These are phyloP conservation scores for Lytechinus pictus DNA, from an alignment of 35 echinoderm and acorn worm genomes.

Conservation along the genomic window DNA sequence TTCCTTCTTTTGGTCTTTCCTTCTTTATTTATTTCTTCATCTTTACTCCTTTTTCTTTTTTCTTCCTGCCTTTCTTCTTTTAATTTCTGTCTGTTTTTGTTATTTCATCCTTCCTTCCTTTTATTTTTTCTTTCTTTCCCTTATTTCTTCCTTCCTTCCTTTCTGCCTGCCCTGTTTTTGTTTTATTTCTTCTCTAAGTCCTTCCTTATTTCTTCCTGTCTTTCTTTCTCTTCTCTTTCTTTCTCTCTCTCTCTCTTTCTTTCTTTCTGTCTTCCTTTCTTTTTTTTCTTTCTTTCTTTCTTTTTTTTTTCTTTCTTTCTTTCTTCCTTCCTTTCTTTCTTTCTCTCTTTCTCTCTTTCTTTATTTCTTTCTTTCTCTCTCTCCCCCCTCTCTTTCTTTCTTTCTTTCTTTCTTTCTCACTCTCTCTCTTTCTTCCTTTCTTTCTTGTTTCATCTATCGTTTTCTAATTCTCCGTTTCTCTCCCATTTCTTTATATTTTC, in stretches of 20 bases:
- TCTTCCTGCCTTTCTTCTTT: no score
- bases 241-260: not conserved
- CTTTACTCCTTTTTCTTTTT: no score
- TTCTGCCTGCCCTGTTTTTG: not conserved
- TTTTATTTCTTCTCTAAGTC: not conserved
- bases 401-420: not conserved
- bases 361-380: not conserved
- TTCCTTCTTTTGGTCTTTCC: not conserved
- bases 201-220: not conserved
- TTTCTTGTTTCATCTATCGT: not conserved
- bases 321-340: not conserved
- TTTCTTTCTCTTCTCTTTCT: not conserved
- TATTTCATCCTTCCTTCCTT: no score
- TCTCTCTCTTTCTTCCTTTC: not conserved
- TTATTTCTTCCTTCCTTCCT: no score
- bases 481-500: no score
- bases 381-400: not conserved
- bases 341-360: not conserved
- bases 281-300: no score
- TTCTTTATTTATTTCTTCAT: no score
- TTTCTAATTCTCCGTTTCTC: no score
- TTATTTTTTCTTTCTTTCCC: no score
- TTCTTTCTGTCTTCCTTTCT: no score
- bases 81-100: no score
- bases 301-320: no score